These are phyloP conservation scores for Leptinotarsa defecta DNA, from an alignment of 1,140 invertebrate genomes.

Conservation along the genomic window DNA sequence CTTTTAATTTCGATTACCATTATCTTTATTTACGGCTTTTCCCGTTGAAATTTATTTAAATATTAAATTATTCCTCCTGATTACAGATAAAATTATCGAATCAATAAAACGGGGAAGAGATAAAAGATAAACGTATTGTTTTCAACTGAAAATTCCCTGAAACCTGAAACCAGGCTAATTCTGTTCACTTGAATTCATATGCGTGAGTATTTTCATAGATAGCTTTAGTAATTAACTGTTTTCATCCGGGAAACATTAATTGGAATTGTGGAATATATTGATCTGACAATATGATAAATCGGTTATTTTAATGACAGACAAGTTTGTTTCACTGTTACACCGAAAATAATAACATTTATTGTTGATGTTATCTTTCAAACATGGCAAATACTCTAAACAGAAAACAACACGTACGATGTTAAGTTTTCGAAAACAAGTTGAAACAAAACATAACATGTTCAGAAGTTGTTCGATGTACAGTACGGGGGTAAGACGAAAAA, in stretches of 20 bases:
- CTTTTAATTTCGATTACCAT: slow-evolving; percentile 43
- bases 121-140: slow-evolving; percentile 36
- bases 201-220: slow-evolving; percentile 18
- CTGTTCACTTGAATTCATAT: slow-evolving; percentile 1
- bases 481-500: no score
- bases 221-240: slow-evolving; percentile 6
- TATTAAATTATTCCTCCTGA: slow-evolving; percentile 42
- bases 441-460: no score
- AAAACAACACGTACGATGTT: no score
- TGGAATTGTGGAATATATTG: background rate
- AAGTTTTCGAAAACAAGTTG: no score
- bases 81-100: slow-evolving; percentile 42
- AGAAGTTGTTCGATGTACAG: no score
- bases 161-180: background rate
- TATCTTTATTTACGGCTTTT: slow-evolving; percentile 44
- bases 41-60: slow-evolving; percentile 41
- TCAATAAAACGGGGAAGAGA: slow-evolving; percentile 37
- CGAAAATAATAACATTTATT: no score
- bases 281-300: no score
- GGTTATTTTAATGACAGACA: no score
- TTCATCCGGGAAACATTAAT: background rate
- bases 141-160: slow-evolving; percentile 26
- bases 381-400: no score
- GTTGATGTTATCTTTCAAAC: no score
- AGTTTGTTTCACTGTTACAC: no score